Conservation (phyloP, 2,113 vertebrate genomes). For the Cyphomyrus plagiostoma region DNA sequence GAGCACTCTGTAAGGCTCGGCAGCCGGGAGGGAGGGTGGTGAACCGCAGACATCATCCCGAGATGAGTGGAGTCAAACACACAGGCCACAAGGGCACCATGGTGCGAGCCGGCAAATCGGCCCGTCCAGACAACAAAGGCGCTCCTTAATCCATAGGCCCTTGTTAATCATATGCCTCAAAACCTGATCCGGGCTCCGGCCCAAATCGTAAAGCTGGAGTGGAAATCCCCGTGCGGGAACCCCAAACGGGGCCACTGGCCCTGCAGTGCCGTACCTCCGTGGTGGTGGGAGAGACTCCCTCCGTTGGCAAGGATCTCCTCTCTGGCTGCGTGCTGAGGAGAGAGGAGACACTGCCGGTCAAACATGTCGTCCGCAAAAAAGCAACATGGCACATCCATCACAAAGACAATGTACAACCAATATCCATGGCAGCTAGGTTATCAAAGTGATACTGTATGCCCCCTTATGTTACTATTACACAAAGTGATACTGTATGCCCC, state of each 20-base stretch:
- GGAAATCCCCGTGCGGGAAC: neutral
- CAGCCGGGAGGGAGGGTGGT: neutral
- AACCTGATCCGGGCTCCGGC: neutral
- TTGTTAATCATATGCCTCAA: neutral
- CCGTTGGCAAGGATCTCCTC: slow-evolving; percentile 97
- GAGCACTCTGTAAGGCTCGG: neutral
- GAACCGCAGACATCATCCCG: neutral
- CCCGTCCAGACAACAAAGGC: neutral
- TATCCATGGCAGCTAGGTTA: neutral
- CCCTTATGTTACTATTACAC: neutral
- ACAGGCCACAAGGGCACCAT: neutral
- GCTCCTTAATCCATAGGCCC: neutral
- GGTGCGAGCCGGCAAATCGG: neutral
- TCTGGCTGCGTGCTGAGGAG: slow-evolving; percentile 81
- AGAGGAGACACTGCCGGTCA: slow-evolving; percentile 4
- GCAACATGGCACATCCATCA: neutral
- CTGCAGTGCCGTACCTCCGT: slow-evolving; percentile 77
- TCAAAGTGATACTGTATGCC: neutral
- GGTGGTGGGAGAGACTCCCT: slow-evolving; percentile 96
- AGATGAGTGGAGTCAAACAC: neutral
- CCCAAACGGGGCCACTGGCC: neutral
- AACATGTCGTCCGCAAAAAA: neutral
- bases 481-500: neutral
- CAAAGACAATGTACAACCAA: neutral
- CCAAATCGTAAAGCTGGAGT: neutral